Percentiles rank a stretch among this genome's conserved stretches.
Evolutionary conservation across 2,888 invertebrate species (phyloP).

Genomic region (Melieria crassipennis): DNA sequence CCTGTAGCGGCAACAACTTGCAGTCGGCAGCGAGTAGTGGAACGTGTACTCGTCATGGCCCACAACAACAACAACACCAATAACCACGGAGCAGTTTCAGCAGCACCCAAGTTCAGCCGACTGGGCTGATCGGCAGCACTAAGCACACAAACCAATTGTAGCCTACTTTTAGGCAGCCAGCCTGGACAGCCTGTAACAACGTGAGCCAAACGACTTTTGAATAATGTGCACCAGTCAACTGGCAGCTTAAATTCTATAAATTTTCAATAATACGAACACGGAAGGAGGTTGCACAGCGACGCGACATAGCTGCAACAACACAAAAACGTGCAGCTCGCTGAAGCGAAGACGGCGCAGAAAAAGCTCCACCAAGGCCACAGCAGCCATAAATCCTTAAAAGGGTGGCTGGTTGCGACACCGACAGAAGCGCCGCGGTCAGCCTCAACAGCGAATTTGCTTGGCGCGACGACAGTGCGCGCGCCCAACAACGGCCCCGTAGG

Average conservation of each 20-base stretch:
- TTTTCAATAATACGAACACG: constrained; percentile 23
- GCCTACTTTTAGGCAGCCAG: background rate
- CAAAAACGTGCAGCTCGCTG: background rate
- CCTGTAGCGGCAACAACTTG: too few species aligned
- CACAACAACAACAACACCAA: too few species aligned
- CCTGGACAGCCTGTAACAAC: background rate
- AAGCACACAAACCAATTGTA: background rate
- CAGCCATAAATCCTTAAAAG: constrained; percentile 21
- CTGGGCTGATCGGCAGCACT: too few species aligned
- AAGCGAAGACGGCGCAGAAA: background rate
- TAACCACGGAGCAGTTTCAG: too few species aligned
- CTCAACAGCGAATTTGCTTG: constrained; percentile 19
- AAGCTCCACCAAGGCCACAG: constrained; percentile 23
- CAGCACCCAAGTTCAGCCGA: too few species aligned
- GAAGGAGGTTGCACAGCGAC: background rate
- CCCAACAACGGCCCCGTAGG: too few species aligned
- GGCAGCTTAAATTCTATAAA: constrained; percentile 34
- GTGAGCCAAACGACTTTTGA: constrained; percentile 26
- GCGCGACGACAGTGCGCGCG: background rate
- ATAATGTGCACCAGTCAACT: constrained; percentile 31
- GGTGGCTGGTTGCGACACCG: background rate
- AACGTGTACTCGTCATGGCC: too few species aligned
- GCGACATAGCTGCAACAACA: constrained; percentile 4
- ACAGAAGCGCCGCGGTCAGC: background rate
- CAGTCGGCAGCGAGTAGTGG: too few species aligned